Evolutionary conservation across 1,140 invertebrate species (phyloP).

Genomic region (Ruditapes philippinarum): DNA sequence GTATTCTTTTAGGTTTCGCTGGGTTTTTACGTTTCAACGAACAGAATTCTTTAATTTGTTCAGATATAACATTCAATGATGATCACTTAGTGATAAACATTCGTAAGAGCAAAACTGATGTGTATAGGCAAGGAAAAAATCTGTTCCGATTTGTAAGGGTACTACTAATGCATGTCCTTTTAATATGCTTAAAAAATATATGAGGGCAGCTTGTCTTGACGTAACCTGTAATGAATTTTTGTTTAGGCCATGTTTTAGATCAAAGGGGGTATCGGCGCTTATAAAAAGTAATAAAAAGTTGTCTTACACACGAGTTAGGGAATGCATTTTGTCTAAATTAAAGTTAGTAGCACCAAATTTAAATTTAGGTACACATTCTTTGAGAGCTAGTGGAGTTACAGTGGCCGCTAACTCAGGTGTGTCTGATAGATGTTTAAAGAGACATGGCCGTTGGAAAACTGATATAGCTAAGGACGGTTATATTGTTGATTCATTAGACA

Average conservation of each 20-base stretch:
- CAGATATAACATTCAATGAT: conserved; percentile 47
- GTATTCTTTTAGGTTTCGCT: conserved; percentile 63
- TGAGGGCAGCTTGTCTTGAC: not conserved
- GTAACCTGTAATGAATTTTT: conserved; percentile 40
- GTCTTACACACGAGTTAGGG: conserved; percentile 1
- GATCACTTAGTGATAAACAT: conserved; percentile 5
- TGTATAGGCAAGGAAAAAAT: conserved; percentile 58
- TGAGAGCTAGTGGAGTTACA: not conserved
- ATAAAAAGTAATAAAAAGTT: conserved; percentile 63
- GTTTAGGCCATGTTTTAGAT: conserved; percentile 61
- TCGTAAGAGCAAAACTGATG: conserved; percentile 62
- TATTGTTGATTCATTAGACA: conserved; percentile 1
- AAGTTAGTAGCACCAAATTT: not conserved
- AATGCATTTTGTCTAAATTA: conserved; percentile 10
- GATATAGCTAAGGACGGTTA: not conserved
- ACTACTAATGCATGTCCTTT: conserved; percentile 53
- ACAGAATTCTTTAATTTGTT: conserved; percentile 44
- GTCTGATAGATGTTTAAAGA: conserved; percentile 2
- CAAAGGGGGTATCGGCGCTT: conserved; percentile 16
- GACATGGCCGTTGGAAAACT: conserved; percentile 11
- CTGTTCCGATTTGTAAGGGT: conserved; percentile 45
- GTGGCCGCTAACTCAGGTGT: not conserved
- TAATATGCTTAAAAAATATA: conserved; percentile 59
- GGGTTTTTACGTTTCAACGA: conserved; percentile 66
- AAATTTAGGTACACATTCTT: conserved; percentile 22